These are phyloP conservation scores for Tipula lateralis DNA, from an alignment of 2,888 invertebrate species.

Conservation along the genomic window DNA sequence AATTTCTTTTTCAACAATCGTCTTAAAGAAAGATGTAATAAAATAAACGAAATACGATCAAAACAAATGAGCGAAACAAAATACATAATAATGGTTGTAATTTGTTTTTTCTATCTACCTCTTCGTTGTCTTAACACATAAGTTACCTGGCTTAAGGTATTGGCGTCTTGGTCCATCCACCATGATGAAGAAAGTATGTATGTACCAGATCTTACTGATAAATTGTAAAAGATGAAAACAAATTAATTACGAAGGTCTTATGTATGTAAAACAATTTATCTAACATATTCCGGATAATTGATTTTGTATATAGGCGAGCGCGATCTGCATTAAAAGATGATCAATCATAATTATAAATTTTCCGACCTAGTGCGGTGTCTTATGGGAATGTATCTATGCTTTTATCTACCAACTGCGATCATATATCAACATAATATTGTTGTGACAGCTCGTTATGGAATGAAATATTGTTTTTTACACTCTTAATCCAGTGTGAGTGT, in stretches of 20 bases:
- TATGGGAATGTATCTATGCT: too few relatives aligned
- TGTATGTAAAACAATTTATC: neutral
- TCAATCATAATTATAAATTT: neutral
- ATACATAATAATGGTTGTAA: neutral
- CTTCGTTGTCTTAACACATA: neutral
- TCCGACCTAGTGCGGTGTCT: too few relatives aligned
- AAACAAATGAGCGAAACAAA: slow-evolving; percentile 11
- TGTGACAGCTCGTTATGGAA: too few relatives aligned
- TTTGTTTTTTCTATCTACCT: neutral
- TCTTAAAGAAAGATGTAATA: neutral
- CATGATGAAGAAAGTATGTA: neutral
- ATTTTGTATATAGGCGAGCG: neutral
- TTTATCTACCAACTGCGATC: too few relatives aligned
- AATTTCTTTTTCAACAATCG: neutral
- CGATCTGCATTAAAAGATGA: neutral
- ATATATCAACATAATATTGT: too few relatives aligned
- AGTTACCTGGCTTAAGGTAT: neutral
- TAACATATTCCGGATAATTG: neutral
- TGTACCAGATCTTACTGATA: neutral
- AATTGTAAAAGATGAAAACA: neutral
- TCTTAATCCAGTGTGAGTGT: too few relatives aligned
- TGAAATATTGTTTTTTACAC: too few relatives aligned
- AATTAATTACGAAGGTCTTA: neutral
- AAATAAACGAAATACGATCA: neutral
- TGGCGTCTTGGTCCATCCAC: neutral